Evolutionary conservation across 92 coral and sea anemone genomes (phyloP), one percentile per base, ranked within the genome.

Genomic region (Porites evermanni): DNA sequence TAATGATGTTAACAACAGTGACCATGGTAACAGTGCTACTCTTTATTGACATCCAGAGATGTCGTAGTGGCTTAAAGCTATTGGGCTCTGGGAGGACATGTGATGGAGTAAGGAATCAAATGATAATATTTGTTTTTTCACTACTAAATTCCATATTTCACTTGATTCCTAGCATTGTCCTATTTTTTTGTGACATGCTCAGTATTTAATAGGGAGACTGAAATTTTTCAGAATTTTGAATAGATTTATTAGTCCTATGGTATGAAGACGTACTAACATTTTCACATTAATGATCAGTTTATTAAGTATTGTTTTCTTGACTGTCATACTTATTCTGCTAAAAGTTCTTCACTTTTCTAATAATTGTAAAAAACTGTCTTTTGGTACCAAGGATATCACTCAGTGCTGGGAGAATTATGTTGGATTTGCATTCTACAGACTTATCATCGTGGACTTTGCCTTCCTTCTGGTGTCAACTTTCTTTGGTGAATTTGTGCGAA

Each of bases 401-500:
- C 7, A 66, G 32, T 96, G 99, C 82, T 96, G 99, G 99, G 99
- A 96, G 76, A 96, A 94, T 60, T 93, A 95, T 77, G 83, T 96
- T 71, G 99, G 99, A 75, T 92, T 84, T 70, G 83, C 95, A 26
- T 96, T 96, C 87, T 96, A 96, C 82, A 86, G 99, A 44, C 92
- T 96, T 77, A 86, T 93, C 52, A 85, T 95, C 81, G 99, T 96
- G 56, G 99, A 96, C 85, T 96, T 96, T 86, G 86, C 79, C 54
- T 95, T 96, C 74, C 84, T 95, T 68, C 80, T 96, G 73, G 80
- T 96, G 23, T 95, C 99, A 53, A 87, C 99, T 44, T 96, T 96
- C 92, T 93, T 96, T 91, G 98, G 99, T 63, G 99, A 96, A 89
- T 96, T 96, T 86, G 67, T 96, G 10, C 88, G 99, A 82, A 91